Conservation (phyloP, 2,888 invertebrate genomes). For the Branchipolynoe longqiensis region DNA sequence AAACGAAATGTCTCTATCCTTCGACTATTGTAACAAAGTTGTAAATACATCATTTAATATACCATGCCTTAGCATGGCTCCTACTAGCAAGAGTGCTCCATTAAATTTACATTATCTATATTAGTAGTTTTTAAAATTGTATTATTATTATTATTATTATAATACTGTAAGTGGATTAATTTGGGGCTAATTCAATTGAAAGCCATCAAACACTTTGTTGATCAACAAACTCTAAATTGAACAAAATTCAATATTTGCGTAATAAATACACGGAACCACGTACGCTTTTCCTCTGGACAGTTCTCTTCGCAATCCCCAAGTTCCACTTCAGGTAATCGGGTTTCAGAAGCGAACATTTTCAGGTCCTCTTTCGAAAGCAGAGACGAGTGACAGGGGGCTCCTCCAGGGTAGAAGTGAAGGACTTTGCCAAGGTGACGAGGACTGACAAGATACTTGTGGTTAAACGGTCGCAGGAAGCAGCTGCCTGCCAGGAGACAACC, state of each 20-base stretch:
- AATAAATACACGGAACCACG: neutral
- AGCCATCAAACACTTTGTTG: too few relatives aligned
- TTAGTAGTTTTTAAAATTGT: too few relatives aligned
- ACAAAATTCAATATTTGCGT: neutral
- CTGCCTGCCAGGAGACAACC: slow-evolving; percentile 7
- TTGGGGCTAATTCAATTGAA: too few relatives aligned
- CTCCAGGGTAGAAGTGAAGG: slow-evolving; percentile 18
- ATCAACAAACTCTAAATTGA: neutral
- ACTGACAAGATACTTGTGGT: neutral
- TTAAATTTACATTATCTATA: too few relatives aligned
- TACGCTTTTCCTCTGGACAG: neutral
- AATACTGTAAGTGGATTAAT: too few relatives aligned
- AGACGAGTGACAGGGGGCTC: slow-evolving; percentile 29
- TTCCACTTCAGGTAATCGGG: slow-evolving; percentile 8
- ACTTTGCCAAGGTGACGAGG: neutral
- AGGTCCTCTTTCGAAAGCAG: slow-evolving; percentile 6
- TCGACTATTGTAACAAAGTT: too few relatives aligned
- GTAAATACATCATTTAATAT: too few relatives aligned
- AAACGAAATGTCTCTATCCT: too few relatives aligned
- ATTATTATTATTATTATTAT: too few relatives aligned
- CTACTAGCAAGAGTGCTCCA: too few relatives aligned
- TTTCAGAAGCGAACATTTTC: neutral
- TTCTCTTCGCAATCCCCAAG: neutral
- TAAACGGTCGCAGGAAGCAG: neutral
- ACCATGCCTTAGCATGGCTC: too few relatives aligned